Percentiles rank a stretch among this genome's conserved stretches.
Conservation (phyloP, 2,797 vertebrate species). For the Petrocephalus sullivani region DNA sequence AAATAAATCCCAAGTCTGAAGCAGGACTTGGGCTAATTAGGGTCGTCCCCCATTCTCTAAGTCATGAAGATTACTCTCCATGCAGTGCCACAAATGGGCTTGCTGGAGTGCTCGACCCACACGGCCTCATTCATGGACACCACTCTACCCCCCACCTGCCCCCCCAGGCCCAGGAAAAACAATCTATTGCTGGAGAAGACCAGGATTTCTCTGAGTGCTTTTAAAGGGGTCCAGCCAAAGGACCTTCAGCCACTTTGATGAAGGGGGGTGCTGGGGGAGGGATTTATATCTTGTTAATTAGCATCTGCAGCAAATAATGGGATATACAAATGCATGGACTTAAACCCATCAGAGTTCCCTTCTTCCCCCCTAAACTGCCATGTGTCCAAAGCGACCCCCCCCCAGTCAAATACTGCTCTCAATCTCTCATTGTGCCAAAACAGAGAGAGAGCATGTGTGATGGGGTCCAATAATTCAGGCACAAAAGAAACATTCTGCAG, state of each 20-base stretch:
- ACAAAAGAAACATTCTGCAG: neutral
- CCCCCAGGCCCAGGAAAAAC: neutral
- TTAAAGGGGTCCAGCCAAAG: neutral
- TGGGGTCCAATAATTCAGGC: neutral
- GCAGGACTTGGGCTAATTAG: neutral
- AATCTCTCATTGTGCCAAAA: neutral
- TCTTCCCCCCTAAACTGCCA: neutral
- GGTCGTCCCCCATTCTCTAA: neutral
- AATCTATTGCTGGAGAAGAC: neutral
- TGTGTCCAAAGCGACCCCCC: neutral
- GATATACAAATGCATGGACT: neutral
- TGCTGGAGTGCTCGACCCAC: neutral
- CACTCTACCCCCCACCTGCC: neutral
- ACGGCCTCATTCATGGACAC: neutral
- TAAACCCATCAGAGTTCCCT: neutral
- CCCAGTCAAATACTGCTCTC: neutral
- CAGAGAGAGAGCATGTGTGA: neutral
- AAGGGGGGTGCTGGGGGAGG: neutral
- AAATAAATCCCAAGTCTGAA: neutral
- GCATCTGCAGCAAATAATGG: neutral
- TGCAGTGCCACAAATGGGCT: neutral
- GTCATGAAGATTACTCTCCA: neutral
- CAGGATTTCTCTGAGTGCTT: slow-evolving; percentile 13
- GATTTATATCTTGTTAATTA: slow-evolving; percentile 18
- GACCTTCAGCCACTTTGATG: neutral